These are phyloP conservation scores for Oscheius myriophilus DNA, from an alignment of 2,888 invertebrate genomes.

Conservation along the genomic window DNA sequence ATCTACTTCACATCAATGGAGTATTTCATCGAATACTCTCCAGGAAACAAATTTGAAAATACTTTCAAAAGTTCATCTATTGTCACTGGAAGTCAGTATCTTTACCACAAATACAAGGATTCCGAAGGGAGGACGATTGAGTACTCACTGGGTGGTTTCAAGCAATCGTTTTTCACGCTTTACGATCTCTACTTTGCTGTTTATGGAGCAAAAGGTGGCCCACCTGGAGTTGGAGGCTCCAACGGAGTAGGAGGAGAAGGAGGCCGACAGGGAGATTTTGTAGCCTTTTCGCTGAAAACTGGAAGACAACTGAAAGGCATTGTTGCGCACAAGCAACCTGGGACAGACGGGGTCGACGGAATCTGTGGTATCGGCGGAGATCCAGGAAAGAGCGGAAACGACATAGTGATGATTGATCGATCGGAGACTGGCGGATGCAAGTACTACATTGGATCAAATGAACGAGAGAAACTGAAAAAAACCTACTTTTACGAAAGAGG, in stretches of 20 bases:
- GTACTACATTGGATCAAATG: too few species aligned
- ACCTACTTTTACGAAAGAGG: too few species aligned
- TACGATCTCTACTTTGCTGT: constrained; percentile 28
- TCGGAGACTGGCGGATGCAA: constrained; percentile 1
- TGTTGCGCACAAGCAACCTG: background rate
- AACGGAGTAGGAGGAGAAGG: constrained; percentile 32
- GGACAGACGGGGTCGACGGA: constrained; percentile 10
- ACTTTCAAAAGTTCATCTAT: too few species aligned
- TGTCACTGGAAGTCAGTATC: background rate
- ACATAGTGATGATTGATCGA: constrained; percentile 26
- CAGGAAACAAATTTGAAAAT: constrained; percentile 7
- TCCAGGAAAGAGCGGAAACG: constrained; percentile 22
- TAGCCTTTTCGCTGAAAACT: constrained; percentile 1
- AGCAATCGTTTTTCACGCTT: constrained; percentile 2
- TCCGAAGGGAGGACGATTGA: constrained; percentile 19
- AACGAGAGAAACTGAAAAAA: too few species aligned
- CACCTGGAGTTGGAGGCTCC: constrained; percentile 17
- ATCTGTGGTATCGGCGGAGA: constrained; percentile 8
- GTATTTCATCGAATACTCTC: background rate
- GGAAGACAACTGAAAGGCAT: background rate
- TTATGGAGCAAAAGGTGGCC: constrained; percentile 19
- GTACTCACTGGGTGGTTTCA: too few species aligned
- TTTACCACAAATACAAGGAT: constrained; percentile 1
- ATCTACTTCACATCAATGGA: constrained; percentile 2
- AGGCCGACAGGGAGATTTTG: constrained; percentile 13